Evolutionary conservation across 2,113 vertebrate genomes (phyloP).

Genomic region (Onychorhynchus coronatus): DNA sequence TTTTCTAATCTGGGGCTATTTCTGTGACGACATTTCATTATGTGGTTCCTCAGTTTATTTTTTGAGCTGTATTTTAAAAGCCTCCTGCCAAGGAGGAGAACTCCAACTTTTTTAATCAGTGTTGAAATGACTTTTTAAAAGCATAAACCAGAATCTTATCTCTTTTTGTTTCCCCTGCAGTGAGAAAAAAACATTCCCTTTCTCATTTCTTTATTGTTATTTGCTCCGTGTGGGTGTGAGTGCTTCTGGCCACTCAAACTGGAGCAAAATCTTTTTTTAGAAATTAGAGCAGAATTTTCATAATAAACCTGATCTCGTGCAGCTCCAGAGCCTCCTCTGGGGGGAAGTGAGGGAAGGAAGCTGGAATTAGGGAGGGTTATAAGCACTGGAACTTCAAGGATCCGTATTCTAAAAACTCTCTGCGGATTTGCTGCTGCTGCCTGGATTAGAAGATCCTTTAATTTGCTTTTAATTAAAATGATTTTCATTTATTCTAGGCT

Average conservation of each 20-base stretch:
- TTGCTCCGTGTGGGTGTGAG: background rate
- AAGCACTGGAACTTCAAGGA: conserved; percentile 9
- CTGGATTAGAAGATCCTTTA: conserved; percentile 41
- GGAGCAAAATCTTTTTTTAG: conserved; percentile 42
- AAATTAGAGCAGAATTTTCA: conserved; percentile 47
- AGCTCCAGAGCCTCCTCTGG: background rate
- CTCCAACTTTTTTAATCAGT: background rate
- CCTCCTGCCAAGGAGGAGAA: background rate
- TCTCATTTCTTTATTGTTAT: background rate
- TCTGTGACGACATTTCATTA: background rate
- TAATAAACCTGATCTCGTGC: conserved; percentile 2
- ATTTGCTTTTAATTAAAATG: conserved; percentile 64
- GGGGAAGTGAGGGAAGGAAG: background rate
- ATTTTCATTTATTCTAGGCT: conserved; percentile 27
- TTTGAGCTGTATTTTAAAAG: background rate
- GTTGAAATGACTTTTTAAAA: background rate
- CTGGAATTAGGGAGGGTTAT: background rate
- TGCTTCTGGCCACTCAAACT: conserved; percentile 30
- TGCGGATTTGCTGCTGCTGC: background rate
- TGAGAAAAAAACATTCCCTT: background rate
- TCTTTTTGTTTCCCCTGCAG: background rate
- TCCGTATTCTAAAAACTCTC: background rate
- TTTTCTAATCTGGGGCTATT: background rate
- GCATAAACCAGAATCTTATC: background rate
- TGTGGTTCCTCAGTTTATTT: background rate